A percentile compares a stretch with the other conserved stretches of the same genome.
Conservation (phyloP, 2,113 vertebrate species). For the Ammodytes marinus region DNA sequence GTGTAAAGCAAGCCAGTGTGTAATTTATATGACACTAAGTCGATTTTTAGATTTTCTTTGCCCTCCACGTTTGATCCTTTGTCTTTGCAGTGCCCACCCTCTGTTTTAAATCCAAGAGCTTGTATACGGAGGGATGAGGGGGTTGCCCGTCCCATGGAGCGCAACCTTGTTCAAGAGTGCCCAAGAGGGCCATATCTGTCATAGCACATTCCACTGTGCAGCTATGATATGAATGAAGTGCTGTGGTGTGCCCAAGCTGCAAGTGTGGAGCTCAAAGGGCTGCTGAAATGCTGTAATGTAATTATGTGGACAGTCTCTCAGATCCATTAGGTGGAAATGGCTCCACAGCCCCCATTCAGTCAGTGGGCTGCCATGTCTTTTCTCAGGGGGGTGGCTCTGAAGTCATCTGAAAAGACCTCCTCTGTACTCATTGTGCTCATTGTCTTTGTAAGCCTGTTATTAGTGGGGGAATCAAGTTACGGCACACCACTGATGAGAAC, state of each 20-base stretch:
- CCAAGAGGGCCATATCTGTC: constrained; percentile 78
- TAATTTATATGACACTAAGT: constrained; percentile 61
- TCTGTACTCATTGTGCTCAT: constrained; percentile 85
- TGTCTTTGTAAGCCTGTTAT: constrained; percentile 85
- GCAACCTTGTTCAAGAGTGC: constrained; percentile 62
- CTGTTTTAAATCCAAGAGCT: constrained; percentile 65
- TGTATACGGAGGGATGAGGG: constrained; percentile 52
- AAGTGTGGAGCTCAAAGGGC: constrained; percentile 70
- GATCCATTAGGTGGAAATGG: constrained; percentile 79
- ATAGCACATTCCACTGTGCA: constrained; percentile 75
- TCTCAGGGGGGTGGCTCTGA: constrained; percentile 69
- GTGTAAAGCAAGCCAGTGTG: neutral
- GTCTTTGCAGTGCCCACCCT: constrained; percentile 72
- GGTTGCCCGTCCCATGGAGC: constrained; percentile 66
- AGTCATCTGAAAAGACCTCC: constrained; percentile 83
- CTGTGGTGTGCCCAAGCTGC: constrained; percentile 60
- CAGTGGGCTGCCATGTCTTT: constrained; percentile 73
- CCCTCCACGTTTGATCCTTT: constrained; percentile 73
- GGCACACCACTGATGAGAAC: constrained; percentile 70
- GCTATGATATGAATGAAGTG: constrained; percentile 78
- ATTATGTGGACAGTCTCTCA: constrained; percentile 82
- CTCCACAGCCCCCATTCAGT: constrained; percentile 74
- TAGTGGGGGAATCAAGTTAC: constrained; percentile 82
- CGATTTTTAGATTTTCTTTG: constrained; percentile 60
- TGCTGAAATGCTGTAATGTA: constrained; percentile 80